These are phyloP conservation scores for Stenolophus ochropezus DNA, from an alignment of 2,888 invertebrate species.

Conservation along the genomic window DNA sequence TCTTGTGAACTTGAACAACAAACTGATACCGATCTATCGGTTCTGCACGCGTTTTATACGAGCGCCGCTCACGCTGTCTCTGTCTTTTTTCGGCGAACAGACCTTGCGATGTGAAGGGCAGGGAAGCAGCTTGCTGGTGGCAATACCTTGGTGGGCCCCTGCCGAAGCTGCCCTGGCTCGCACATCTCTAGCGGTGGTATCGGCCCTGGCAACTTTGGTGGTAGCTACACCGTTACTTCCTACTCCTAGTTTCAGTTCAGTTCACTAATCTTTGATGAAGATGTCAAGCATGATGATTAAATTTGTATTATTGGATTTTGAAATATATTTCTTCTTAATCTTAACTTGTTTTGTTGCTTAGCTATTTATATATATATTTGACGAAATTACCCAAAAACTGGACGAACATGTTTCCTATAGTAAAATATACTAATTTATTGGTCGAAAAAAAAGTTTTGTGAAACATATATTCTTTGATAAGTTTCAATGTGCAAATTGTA, in stretches of 20 bases:
- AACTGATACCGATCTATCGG: constrained; percentile 49
- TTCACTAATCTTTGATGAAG: constrained; percentile 17
- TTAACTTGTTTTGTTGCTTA: not conserved
- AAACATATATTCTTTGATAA: no score
- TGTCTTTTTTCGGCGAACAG: not conserved
- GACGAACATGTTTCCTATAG: no score
- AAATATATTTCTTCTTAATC: not conserved
- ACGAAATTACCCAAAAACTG: no score
- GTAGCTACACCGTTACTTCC: constrained; percentile 37
- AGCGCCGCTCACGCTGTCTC: not conserved
- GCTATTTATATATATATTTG: not conserved
- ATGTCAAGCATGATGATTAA: not conserved
- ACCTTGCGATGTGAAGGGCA: constrained; percentile 23
- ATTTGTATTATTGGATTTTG: not conserved
- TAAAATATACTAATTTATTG: no score
- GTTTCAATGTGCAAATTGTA: no score
- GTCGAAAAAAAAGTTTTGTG: no score
- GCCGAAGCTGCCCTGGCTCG: constrained; percentile 51
- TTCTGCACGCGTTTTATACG: constrained; percentile 5
- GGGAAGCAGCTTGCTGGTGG: constrained; percentile 45
- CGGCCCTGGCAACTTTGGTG: constrained; percentile 22
- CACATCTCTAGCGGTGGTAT: constrained; percentile 44
- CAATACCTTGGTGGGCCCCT: constrained; percentile 40
- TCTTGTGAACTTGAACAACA: not conserved
- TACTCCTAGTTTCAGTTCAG: constrained; percentile 47